Evolutionary conservation across 1,140 invertebrate genomes (phyloP), one percentile per base, ranked within the genome.

Genomic region (Heterodera schachtii): DNA sequence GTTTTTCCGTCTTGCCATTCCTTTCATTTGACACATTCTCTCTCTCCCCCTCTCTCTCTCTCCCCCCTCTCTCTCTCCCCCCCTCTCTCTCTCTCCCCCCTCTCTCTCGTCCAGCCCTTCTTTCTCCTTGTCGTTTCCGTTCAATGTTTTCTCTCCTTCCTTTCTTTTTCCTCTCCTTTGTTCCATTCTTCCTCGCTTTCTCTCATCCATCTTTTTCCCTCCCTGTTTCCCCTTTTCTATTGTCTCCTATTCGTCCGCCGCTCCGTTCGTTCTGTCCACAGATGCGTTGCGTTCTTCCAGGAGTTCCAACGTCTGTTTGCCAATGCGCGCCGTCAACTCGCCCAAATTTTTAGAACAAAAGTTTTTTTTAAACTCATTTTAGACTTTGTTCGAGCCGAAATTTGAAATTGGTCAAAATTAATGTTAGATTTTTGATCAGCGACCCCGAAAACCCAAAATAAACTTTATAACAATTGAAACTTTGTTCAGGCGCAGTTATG

Each of bases 291-390:
- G 4, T 21, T 47, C 47, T 57, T 78, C 57, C 80, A 89, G 87
- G 88, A 90, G 78, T 89, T 81, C 79, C 82, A 83, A 43, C 80
- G 79, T 44, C 82, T 89, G 70, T 76, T 88, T 21, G 87, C 81
- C 46, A 87, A 90, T 73, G 86, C 87, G 13, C 86, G 89, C 73
- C 81, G 81, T 41, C 80, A 86, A n/a, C 82, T 87, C 9, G 87
- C 86, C 31, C 52, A 74, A n/a, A 31, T 31, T 31, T 31, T 31
- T 31, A 31, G 31, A 31, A 31, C 31, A 31, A 31, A 31, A 31
- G 31, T 31, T 0, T 31, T 31, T 31, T 31, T 31, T 31, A 31
- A 31, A 31, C 31, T 31, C 31, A 31, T 31, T 31, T 31, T 31
- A 31, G 0, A 31, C 31, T 31, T 31, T 31, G 31, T 31, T 31